Base-by-base conservation (phyloP, 2,113 vertebrate genomes). In the Hippocampus guttulatus region DNA sequence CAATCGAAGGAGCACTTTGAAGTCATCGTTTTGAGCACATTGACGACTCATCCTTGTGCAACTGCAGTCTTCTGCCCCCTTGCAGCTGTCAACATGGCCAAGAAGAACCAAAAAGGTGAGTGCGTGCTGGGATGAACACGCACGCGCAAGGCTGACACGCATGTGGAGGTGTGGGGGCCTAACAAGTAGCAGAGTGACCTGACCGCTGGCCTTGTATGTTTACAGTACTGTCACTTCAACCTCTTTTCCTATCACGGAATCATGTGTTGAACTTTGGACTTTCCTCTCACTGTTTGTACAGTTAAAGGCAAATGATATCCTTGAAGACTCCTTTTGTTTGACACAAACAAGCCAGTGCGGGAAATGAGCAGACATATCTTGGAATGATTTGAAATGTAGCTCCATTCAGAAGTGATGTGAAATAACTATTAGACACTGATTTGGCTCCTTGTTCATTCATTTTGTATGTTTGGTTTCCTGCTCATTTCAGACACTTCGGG, bases 401-500 rank as follows among this genome's bases (percentile, higher is more conserved):
- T 30, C 27, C 3, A 40, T 38, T 63, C 10, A 20, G 20, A 61
- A 62, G 38, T 25, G 55, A 27, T 27, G n/a, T 5, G 11, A 25
- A 14, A 12, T 27, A 27, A 30, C 23, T 38, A 38, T 8, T 21
- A 2, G 18, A 40, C 8, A 63, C 18, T 20, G 30, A 38, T 38
- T 63, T 62, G 15, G 7, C 18, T 20, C 62, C n/a, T 21, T 1
- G 21, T 2, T 21, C 68, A 15, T 45, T 45, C 3, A 12, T 45
- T 45, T 45, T 45, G 0, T 21, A 68, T 25, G 18, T 63, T 79
- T 64, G 74, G 30, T 76, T 68, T 2, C 60, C 55, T 33, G 75
- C 70, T 75, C 73, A 65, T 76, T 77, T 9, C 88, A 98, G 96
- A 96, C 91, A 88, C 93, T 0, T 93, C 94, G 3, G 94, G 95